A percentile compares a stretch with the other conserved stretches of the same genome.
Evolutionary conservation across 2,797 vertebrate species (phyloP).

Genomic region (Malurus leucopterus): DNA sequence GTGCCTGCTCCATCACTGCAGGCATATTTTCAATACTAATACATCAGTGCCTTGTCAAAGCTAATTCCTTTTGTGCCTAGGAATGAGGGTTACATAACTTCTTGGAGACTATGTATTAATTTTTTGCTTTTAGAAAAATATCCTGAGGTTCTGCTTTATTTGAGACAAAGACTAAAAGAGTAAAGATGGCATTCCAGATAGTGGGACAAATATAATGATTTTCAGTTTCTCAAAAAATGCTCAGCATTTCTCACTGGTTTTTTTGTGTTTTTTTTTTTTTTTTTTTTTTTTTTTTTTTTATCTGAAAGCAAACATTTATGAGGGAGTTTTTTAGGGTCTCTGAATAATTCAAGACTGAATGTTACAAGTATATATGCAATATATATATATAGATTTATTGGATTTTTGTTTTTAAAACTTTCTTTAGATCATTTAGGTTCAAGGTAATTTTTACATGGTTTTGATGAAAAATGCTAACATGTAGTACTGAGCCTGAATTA

Average conservation of each 20-base stretch:
- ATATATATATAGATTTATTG: neutral
- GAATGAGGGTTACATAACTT: neutral
- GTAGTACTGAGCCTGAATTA: neutral
- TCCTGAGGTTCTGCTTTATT: neutral
- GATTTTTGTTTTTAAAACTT: neutral
- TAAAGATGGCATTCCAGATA: neutral
- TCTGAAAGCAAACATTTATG: neutral
- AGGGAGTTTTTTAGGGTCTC: neutral
- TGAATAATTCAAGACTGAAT: neutral
- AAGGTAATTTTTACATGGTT: neutral
- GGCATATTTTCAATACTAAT: neutral
- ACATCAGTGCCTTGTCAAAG: neutral
- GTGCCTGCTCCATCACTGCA: neutral
- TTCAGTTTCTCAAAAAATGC: neutral
- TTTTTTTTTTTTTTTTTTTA: neutral
- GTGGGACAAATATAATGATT: neutral
- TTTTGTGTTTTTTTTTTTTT: too few species aligned
- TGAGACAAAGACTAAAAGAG: conserved; percentile 9
- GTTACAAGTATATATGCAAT: neutral
- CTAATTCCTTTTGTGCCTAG: neutral
- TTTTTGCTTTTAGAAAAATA: conserved; percentile 1
- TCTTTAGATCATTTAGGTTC: neutral
- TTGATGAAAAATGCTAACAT: neutral
- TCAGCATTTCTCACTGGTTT: neutral
- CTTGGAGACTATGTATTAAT: neutral